Conservation (phyloP, 2,888 invertebrate genomes). For the Mimachlamys varia region DNA sequence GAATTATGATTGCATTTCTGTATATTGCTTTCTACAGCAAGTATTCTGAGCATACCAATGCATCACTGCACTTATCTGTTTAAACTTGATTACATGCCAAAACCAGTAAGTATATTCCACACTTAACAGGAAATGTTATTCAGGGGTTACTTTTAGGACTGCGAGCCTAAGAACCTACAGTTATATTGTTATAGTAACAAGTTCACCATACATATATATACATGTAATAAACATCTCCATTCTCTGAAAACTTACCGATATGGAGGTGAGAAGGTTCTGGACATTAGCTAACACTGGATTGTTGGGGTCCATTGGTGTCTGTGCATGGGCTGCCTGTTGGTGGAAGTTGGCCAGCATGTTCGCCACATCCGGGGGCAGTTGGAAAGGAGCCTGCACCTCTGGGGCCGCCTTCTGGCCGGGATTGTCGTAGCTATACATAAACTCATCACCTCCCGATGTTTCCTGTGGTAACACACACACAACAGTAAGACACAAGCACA, state of each 20-base stretch:
- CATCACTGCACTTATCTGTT: no score
- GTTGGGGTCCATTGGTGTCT: conserved; percentile 49
- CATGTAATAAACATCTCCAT: background rate
- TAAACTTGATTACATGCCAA: no score
- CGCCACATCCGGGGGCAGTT: conserved; percentile 73
- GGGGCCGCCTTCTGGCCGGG: background rate
- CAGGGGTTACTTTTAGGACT: no score
- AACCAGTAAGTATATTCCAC: no score
- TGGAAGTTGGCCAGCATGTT: conserved; percentile 69
- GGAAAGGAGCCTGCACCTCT: conserved; percentile 36
- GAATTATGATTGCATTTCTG: no score
- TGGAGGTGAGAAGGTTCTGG: conserved; percentile 69
- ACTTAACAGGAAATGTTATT: no score
- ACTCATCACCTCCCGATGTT: conserved; percentile 60
- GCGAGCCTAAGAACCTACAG: no score
- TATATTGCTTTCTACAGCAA: no score
- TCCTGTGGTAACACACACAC: conserved; percentile 39
- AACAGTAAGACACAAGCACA: no score
- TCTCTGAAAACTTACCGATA: conserved; percentile 63
- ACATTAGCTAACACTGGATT: conserved; percentile 65
- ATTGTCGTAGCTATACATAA: conserved; percentile 57
- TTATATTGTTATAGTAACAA: no score
- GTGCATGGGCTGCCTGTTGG: conserved; percentile 48
- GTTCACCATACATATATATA: no score
- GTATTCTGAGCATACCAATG: no score